These are phyloP conservation scores for Phataginus tetradactyla DNA, from an alignment of 2,797 vertebrate genomes.

Conservation along the genomic window DNA sequence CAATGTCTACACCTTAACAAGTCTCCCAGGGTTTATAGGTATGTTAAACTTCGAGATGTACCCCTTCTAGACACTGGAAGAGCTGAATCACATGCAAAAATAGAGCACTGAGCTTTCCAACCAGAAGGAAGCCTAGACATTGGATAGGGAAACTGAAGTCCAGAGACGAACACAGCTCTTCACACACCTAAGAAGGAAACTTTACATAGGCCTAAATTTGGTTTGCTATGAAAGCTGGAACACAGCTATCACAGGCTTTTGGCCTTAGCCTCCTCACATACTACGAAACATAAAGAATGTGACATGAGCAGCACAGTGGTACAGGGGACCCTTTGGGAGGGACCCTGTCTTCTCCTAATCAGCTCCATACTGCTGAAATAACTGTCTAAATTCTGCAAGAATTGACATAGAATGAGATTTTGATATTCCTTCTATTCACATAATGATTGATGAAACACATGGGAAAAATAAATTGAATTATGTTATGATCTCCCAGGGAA, in stretches of 20 bases:
- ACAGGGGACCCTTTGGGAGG: background rate
- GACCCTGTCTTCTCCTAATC: slow-evolving; percentile 39
- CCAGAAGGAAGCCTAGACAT: background rate
- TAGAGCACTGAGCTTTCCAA: background rate
- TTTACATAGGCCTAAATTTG: background rate
- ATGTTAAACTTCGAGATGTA: background rate
- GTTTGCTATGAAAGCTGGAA: background rate
- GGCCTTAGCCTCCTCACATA: background rate
- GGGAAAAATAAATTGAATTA: slow-evolving; percentile 88
- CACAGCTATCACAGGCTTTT: background rate
- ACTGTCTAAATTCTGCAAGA: slow-evolving; percentile 77
- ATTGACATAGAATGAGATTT: slow-evolving; percentile 80
- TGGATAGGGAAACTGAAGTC: background rate
- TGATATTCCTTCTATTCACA: slow-evolving; percentile 81
- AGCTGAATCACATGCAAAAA: background rate
- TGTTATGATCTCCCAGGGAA: slow-evolving; percentile 87
- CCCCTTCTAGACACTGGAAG: background rate
- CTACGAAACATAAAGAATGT: background rate
- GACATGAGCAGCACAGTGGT: accelerated
- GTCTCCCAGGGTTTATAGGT: background rate
- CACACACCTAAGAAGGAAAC: background rate
- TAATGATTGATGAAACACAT: slow-evolving; percentile 86
- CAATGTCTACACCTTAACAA: background rate
- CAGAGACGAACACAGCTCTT: background rate
- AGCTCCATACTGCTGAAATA: slow-evolving; percentile 53